Conservation (phyloP, 1,140 invertebrate genomes). For the Procambarus clarkii region DNA sequence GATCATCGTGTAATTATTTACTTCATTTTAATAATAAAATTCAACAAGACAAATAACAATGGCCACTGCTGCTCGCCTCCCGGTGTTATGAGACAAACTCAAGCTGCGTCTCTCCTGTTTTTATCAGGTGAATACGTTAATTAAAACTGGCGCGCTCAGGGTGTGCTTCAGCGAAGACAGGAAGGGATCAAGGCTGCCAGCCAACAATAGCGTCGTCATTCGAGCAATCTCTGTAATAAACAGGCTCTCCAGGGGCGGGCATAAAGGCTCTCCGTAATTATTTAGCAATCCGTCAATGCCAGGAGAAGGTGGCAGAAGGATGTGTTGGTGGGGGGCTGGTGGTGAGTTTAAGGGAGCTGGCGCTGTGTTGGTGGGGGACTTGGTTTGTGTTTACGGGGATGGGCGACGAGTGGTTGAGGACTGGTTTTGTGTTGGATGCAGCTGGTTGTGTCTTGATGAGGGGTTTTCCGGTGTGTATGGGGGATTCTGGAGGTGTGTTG, state of each 20-base stretch:
- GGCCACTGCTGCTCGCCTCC: too few relatives aligned
- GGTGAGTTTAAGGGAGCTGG: too few relatives aligned
- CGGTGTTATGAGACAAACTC: too few relatives aligned
- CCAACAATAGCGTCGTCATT: neutral
- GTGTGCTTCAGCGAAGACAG: neutral
- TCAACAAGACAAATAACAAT: too few relatives aligned
- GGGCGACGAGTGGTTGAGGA: too few relatives aligned
- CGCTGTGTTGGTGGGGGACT: neutral
- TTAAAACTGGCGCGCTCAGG: neutral
- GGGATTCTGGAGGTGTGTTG: too few relatives aligned
- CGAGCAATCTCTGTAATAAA: conserved; percentile 1
- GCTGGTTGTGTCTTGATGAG: too few relatives aligned
- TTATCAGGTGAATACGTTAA: neutral
- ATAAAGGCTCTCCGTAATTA: neutral
- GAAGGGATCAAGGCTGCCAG: neutral
- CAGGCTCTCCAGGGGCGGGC: neutral
- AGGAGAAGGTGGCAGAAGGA: neutral
- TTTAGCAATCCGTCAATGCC: neutral
- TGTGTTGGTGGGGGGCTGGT: neutral
- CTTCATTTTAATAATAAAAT: too few relatives aligned
- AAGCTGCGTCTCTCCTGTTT: neutral
- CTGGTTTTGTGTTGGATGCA: too few relatives aligned
- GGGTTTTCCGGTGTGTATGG: too few relatives aligned
- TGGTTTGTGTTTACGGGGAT: too few relatives aligned
- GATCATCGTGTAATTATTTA: too few relatives aligned